Evolutionary conservation across 1,140 invertebrate species (phyloP), one percentile per base, ranked within the genome.

Genomic region (Zeugodacus cucurbitae): DNA sequence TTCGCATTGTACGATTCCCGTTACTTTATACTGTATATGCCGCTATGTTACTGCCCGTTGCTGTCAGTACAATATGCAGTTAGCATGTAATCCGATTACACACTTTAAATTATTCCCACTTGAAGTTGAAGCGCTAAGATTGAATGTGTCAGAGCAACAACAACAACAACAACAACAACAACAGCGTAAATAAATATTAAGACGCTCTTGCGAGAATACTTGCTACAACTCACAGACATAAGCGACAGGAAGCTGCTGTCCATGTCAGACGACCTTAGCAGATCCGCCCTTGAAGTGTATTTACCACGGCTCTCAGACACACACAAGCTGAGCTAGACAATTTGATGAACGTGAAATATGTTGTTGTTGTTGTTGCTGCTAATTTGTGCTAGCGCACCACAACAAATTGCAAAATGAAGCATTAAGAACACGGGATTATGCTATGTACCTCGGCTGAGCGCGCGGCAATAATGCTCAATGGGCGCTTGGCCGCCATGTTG

Each of bases 91-190:
- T 57, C 85, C 48, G 85, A 86, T 86, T 86, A 86, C 85, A 34
- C 85, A 86, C 54, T 58, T 86, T 86, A 86, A 86, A 86, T 86
- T 86, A 86, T 86, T 86, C 74, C 74, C 37, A 82, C 74, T 82
- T 82, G 74, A 82, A 82, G 74, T 82, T 82, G 41, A 82, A 29
- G 74, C 74, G 11, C 41, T 34, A 82, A 82, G 74, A 48, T 82
- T 48, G 74, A 54, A 82, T 82, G 41, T 82, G 41, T 82, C 74
- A 82, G 44, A 37, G 22, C 74, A 54, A 82, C 41, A 82, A n/a
- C n/a, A n/a, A n/a, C n/a, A n/a, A n/a, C n/a, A n/a, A n/a, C n/a
- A n/a, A n/a, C n/a, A n/a, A n/a, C 74, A 54, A 82, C 41, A 82
- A 82, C 74, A 48, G n/a, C 74, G 74, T 82, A 82, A 82, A 82